Percentiles rank a stretch among this genome's conserved stretches.
phyloP scores from a whole-genome alignment of 53 echinoderm and acorn worm species.

The Echinometra lucunter region DNA sequence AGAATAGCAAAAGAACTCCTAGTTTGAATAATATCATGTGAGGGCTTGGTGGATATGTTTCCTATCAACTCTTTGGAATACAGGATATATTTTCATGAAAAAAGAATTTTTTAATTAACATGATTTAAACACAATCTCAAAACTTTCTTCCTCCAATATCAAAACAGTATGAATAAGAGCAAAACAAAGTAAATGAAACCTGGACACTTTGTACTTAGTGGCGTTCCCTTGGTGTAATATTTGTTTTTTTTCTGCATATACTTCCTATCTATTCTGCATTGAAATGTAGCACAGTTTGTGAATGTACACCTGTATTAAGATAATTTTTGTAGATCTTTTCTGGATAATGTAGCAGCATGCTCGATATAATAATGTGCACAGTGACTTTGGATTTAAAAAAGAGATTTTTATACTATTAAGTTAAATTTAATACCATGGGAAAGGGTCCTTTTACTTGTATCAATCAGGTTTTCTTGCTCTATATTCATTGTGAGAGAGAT shows the following conservation, averaged over 20 bases:
- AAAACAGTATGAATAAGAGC: too few species aligned
- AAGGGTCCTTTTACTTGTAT: neutral
- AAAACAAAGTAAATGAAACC: neutral
- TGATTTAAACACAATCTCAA: too few species aligned
- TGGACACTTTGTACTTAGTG: neutral
- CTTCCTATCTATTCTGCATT: neutral
- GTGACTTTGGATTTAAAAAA: neutral
- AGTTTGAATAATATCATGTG: too few species aligned
- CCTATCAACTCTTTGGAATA: too few species aligned
- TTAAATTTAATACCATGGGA: neutral
- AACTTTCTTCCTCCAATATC: too few species aligned
- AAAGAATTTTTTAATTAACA: too few species aligned
- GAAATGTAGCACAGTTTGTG: conserved; percentile 10
- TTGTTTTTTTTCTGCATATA: neutral
- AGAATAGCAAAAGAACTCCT: too few species aligned
- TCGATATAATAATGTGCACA: neutral
- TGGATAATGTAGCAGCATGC: neutral
- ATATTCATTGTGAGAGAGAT: neutral
- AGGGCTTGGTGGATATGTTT: too few species aligned
- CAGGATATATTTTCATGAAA: too few species aligned
- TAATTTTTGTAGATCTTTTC: neutral
- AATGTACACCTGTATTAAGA: neutral
- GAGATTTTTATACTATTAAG: neutral
- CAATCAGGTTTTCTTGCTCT: neutral
- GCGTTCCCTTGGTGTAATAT: neutral